phyloP scores from a whole-genome alignment of 2,888 invertebrate species.

The Conops quadrifasciatus region DNA sequence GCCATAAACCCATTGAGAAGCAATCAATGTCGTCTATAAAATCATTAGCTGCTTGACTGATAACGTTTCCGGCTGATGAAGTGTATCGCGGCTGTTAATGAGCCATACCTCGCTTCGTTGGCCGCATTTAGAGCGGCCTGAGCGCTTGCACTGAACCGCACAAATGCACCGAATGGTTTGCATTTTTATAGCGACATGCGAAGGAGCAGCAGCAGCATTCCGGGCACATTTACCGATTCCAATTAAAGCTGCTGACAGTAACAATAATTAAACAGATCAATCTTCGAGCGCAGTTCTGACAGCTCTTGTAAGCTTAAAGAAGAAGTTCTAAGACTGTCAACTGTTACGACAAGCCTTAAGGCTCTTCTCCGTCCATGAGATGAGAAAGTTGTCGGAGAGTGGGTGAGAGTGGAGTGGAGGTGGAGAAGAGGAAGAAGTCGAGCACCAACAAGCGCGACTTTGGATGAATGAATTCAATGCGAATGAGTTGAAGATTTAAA shows the following conservation, averaged over 20 bases:
- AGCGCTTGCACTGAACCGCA: background rate
- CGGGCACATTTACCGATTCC: background rate
- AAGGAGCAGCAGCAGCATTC: background rate
- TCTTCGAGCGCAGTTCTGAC: background rate
- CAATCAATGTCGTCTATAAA: conserved; percentile 23
- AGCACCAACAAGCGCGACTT: too few species aligned
- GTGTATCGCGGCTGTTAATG: conserved; percentile 24
- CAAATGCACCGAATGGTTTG: background rate
- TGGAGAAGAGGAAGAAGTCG: too few species aligned
- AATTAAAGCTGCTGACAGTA: background rate
- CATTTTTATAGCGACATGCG: background rate
- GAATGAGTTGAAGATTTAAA: too few species aligned
- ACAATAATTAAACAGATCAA: background rate
- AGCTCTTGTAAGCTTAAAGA: too few species aligned
- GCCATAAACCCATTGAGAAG: background rate
- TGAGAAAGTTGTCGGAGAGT: too few species aligned
- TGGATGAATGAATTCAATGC: too few species aligned
- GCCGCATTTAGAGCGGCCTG: background rate
- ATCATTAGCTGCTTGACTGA: conserved; percentile 2
- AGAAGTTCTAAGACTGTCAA: too few species aligned
- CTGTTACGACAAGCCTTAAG: too few species aligned
- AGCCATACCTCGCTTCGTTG: background rate
- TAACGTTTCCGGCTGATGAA: conserved; percentile 13
- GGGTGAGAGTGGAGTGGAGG: too few species aligned
- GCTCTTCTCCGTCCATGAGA: too few species aligned